These are phyloP conservation scores for Ladona fulva DNA, from an alignment of 1,140 invertebrate species.

Conservation along the genomic window DNA sequence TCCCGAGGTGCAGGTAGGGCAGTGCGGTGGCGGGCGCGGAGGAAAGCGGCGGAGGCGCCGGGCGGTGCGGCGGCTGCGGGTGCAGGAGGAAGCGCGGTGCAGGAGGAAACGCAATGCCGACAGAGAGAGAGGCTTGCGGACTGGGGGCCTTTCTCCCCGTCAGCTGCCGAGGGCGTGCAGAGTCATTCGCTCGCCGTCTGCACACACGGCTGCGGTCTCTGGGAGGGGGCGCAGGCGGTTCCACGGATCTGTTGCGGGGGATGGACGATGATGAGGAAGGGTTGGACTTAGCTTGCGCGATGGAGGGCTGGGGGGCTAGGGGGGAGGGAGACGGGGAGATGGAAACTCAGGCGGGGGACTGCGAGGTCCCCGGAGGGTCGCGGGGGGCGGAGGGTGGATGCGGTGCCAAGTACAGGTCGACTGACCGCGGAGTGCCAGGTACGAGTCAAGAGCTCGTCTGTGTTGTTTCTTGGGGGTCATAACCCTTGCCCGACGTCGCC, in stretches of 20 bases:
- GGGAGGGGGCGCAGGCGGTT: constrained; percentile 32
- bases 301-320: constrained; percentile 9
- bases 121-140: constrained; percentile 35
- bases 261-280: constrained; percentile 33
- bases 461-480: no score
- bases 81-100: background rate
- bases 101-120: background rate
- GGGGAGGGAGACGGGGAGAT: constrained; percentile 56
- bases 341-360: constrained; percentile 81
- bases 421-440: background rate
- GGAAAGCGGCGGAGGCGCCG: background rate
- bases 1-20: background rate
- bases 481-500: no score
- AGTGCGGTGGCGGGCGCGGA: background rate
- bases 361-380: constrained; percentile 61
- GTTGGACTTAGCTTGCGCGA: constrained; percentile 37
- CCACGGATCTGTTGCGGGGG: constrained; percentile 21
- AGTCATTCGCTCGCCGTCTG: constrained; percentile 65
- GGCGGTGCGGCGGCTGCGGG: background rate
- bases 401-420: background rate
- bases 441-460: background rate
- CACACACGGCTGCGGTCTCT: constrained; percentile 61
- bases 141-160: constrained; percentile 46
- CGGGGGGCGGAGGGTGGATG: background rate
- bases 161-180: constrained; percentile 66